Conservation (phyloP, 2,888 invertebrate genomes). For the Platycheirus rosarum region DNA sequence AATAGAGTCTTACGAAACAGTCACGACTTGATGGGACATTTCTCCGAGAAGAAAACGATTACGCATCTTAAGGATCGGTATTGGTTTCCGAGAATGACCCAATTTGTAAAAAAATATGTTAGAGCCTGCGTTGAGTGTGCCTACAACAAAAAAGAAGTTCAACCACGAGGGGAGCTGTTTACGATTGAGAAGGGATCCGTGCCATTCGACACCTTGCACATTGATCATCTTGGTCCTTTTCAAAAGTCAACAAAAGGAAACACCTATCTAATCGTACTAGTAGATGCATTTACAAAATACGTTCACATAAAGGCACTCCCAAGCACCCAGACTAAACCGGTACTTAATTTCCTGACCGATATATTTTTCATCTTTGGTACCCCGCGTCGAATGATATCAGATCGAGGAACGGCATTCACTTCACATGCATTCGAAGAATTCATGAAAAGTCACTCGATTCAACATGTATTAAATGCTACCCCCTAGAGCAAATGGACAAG, state of each 20-base stretch:
- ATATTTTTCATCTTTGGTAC: slow-evolving; percentile 2
- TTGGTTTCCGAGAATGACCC: neutral
- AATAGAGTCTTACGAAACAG: slow-evolving; percentile 7
- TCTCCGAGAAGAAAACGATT: no score
- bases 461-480: slow-evolving; percentile 19
- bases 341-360: slow-evolving; percentile 24
- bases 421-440: slow-evolving; percentile 13
- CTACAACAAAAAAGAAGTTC: no score
- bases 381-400: slow-evolving; percentile 2
- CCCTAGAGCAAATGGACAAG: neutral
- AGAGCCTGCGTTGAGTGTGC: no score
- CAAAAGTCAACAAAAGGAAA: no score
- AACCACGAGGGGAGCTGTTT: no score
- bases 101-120: no score
- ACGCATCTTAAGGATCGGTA: neutral
- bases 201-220: no score
- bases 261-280: no score
- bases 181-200: no score
- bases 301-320: neutral
- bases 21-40: neutral
- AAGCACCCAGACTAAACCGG: slow-evolving; percentile 22
- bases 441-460: neutral
- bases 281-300: no score
- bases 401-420: slow-evolving; percentile 32
- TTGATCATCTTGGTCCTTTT: no score